phyloP scores from a whole-genome alignment of 2,797 vertebrate species.

The Acanthis flammea region DNA sequence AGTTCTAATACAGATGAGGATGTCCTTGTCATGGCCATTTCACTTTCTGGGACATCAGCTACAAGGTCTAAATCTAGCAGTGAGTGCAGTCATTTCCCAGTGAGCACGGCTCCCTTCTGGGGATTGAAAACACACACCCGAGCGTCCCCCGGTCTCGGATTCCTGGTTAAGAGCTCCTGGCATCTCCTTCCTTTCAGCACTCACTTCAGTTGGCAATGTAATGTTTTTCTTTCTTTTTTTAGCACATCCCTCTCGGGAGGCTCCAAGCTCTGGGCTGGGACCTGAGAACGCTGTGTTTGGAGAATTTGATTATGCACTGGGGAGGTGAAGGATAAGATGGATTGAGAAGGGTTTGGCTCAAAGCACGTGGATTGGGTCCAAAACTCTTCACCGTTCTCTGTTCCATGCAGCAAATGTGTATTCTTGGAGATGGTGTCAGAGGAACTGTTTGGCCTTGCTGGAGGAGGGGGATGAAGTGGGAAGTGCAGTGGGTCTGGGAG shows the following conservation, averaged over 20 bases:
- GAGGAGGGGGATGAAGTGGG: not conserved
- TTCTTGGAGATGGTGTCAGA: not conserved
- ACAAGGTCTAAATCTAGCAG: not conserved
- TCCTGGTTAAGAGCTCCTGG: slow-evolving; percentile 44
- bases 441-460: not conserved
- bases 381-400: not conserved
- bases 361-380: not conserved
- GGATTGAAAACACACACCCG: not conserved
- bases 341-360: not conserved
- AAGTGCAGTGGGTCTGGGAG: not conserved
- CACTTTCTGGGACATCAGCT: not conserved
- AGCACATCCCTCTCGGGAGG: not conserved
- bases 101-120: not conserved
- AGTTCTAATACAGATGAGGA: not conserved
- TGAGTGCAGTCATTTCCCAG: not conserved
- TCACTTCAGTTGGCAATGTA: slow-evolving; percentile 15
- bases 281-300: not conserved
- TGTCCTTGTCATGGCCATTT: not conserved
- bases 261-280: slow-evolving; percentile 24
- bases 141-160: not conserved
- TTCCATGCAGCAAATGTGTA: not conserved
- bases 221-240: slow-evolving; percentile 56
- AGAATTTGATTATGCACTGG: slow-evolving; percentile 6
- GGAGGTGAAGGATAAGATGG: slow-evolving; percentile 9
- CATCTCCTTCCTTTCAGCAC: slow-evolving; percentile 43